Evolutionary conservation across 2,797 vertebrate genomes (phyloP).

Genomic region (Pangasius djambal): DNA sequence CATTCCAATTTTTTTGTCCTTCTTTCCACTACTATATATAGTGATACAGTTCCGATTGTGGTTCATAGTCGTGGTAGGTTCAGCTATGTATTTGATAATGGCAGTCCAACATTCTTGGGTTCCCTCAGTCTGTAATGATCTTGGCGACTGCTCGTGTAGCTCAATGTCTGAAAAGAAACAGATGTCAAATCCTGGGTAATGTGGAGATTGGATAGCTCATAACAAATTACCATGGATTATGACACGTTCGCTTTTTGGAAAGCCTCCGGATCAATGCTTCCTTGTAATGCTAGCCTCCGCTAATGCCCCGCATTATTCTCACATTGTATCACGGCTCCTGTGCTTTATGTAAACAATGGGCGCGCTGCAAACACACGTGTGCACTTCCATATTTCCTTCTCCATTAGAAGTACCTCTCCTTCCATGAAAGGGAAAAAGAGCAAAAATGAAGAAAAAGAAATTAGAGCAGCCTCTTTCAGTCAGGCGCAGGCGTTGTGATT

Average conservation of each 20-base stretch:
- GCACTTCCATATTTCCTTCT: not conserved
- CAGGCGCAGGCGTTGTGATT: conserved; percentile 66
- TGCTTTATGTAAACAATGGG: conserved; percentile 57
- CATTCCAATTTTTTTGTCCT: not conserved
- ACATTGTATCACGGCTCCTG: conserved; percentile 63
- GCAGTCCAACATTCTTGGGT: conserved; percentile 16
- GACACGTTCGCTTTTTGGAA: conserved; percentile 59
- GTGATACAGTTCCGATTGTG: not conserved
- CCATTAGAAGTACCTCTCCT: conserved; percentile 34
- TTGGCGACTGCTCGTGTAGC: conserved; percentile 2
- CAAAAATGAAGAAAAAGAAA: conserved; percentile 25
- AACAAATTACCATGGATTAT: conserved; percentile 68
- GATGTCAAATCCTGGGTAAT: conserved; percentile 69
- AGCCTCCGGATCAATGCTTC: conserved; percentile 58
- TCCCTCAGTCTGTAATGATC: conserved; percentile 10
- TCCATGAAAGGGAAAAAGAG: conserved; percentile 21
- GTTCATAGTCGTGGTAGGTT: not conserved
- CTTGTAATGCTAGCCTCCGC: conserved; percentile 61
- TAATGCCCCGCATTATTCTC: conserved; percentile 67
- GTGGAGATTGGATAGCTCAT: conserved; percentile 61
- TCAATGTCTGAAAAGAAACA: conserved; percentile 67
- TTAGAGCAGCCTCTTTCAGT: conserved; percentile 64
- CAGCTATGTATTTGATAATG: not conserved
- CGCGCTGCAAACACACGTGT: not conserved
- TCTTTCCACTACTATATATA: not conserved